These are phyloP conservation scores for Pomatorhinus ruficollis DNA, from an alignment of 2,113 vertebrate genomes.

Conservation along the genomic window DNA sequence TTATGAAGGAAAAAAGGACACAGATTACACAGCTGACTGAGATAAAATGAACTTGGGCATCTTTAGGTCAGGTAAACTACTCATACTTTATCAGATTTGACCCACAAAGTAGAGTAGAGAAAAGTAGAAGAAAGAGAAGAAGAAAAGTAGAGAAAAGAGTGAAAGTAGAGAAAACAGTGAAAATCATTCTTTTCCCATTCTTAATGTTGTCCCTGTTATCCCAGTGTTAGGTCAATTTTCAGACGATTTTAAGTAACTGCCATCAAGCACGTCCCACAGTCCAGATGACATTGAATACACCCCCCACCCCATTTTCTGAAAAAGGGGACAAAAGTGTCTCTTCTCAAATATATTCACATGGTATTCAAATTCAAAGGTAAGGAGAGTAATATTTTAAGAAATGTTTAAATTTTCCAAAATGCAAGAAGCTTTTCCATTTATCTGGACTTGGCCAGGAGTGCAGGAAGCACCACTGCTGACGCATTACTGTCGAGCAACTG, in stretches of 20 bases:
- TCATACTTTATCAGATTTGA: background rate
- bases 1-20: background rate
- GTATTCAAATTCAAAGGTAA: background rate
- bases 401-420: background rate
- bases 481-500: background rate
- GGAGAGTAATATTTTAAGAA: background rate
- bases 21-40: background rate
- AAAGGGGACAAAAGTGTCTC: background rate
- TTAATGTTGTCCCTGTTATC: background rate
- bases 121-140: background rate
- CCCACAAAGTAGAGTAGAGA: background rate
- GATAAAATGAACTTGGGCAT: background rate
- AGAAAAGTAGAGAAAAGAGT: background rate
- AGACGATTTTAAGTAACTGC: background rate
- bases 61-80: background rate
- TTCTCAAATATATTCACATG: background rate
- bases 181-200: background rate
- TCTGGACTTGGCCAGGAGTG: background rate
- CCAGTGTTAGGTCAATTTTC: background rate
- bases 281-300: background rate
- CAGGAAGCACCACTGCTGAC: constrained; percentile 16
- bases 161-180: background rate
- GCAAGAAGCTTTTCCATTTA: constrained; percentile 1
- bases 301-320: accelerated
- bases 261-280: background rate